Conservation (phyloP, 2,113 vertebrate genomes). For the Pomatostomus ruficeps region DNA sequence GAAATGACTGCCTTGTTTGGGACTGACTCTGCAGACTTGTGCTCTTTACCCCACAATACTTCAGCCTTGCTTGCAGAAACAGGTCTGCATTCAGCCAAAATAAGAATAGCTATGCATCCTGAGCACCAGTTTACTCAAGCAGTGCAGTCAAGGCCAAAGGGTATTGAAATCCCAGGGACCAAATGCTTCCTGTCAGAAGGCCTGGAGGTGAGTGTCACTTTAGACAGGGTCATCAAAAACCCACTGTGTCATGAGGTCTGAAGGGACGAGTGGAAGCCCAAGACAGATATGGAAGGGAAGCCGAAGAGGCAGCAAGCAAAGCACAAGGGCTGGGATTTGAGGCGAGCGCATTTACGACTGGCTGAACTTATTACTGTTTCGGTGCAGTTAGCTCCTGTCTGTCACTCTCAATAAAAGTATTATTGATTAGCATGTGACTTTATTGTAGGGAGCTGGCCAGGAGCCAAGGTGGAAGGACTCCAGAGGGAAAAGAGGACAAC, state of each 20-base stretch:
- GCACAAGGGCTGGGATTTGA: neutral
- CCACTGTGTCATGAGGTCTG: neutral
- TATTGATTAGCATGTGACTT: conserved; percentile 70
- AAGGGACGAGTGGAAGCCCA: neutral
- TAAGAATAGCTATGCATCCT: neutral
- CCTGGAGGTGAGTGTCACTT: neutral
- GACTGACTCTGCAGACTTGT: neutral
- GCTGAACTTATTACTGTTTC: conserved; percentile 43
- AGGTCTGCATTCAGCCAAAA: neutral
- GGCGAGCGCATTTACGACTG: neutral
- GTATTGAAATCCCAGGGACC: neutral
- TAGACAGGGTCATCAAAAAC: neutral
- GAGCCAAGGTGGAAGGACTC: conserved; percentile 50
- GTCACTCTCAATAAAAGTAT: conserved; percentile 65
- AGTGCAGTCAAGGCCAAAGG: neutral
- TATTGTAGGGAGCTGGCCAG: conserved; percentile 50
- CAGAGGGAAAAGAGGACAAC: conserved; percentile 40
- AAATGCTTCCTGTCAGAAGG: conserved; percentile 30
- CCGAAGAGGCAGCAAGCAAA: conserved; percentile 8
- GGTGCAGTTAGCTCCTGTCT: conserved; percentile 59
- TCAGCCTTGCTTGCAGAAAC: neutral
- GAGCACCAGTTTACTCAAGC: neutral
- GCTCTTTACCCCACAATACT: neutral
- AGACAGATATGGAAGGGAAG: conserved; percentile 8
- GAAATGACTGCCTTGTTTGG: neutral